Percentiles rank a stretch among this genome's conserved stretches.
These are phyloP conservation scores for Smittia aterrima DNA, from an alignment of 2,888 invertebrate genomes.

Conservation along the genomic window DNA sequence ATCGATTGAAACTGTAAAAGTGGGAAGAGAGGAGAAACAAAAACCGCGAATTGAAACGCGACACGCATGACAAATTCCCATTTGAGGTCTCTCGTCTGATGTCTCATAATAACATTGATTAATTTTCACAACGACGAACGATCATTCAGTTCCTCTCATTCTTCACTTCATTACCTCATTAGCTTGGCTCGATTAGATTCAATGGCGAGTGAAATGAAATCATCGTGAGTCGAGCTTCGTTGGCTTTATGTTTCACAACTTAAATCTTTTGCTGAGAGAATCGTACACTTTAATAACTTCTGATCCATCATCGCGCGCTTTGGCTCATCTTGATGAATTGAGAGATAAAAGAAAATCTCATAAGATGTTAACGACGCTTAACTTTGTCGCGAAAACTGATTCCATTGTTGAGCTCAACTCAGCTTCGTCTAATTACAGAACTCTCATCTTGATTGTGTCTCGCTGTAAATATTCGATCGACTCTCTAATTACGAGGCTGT, in stretches of 20 bases:
- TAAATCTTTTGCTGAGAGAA: too few relatives aligned
- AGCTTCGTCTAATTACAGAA: neutral
- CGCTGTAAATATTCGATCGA: neutral
- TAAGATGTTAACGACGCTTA: neutral
- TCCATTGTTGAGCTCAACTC: neutral
- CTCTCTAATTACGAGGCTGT: neutral
- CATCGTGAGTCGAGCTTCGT: neutral
- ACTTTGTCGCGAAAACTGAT: neutral
- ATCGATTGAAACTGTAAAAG: slow-evolving; percentile 4
- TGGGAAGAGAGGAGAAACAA: neutral
- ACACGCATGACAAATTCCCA: neutral
- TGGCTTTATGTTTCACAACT: too few relatives aligned
- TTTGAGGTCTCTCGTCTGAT: too few relatives aligned
- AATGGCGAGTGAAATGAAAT: neutral
- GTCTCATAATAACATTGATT: neutral
- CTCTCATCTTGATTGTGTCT: neutral
- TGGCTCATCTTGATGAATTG: too few relatives aligned
- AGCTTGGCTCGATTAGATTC: neutral
- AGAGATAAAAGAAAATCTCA: too few relatives aligned
- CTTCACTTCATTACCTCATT: slow-evolving; percentile 2
- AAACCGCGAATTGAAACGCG: neutral
- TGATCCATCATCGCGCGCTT: too few relatives aligned
- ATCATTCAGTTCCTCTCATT: neutral
- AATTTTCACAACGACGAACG: neutral
- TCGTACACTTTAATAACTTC: too few relatives aligned